These are phyloP conservation scores for Thalassophryne amazonica DNA, from an alignment of 2,797 vertebrate genomes.

Conservation along the genomic window DNA sequence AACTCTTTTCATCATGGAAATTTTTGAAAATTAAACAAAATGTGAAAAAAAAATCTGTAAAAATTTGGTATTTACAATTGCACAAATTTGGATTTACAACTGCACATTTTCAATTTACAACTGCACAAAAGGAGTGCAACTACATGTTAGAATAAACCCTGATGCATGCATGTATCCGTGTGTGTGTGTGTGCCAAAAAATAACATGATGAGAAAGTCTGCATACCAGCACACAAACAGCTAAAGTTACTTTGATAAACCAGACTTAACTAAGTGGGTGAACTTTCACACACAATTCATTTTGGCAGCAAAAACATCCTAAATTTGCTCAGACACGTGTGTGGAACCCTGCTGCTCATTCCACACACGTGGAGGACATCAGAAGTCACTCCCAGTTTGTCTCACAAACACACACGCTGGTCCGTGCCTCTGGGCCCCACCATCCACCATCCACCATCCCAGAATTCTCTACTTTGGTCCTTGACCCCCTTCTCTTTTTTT, in stretches of 20 bases:
- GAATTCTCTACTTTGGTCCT: slow-evolving; percentile 68
- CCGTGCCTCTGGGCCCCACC: slow-evolving; percentile 52
- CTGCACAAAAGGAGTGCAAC: no score
- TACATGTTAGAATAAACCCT: no score
- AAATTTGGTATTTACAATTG: no score
- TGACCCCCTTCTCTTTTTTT: slow-evolving; percentile 17
- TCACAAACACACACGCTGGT: slow-evolving; percentile 66
- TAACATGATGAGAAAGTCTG: not conserved
- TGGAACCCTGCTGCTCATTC: slow-evolving; percentile 62
- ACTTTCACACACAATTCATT: slow-evolving; percentile 53
- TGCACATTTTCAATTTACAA: no score
- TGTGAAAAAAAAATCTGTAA: no score
- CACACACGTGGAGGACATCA: slow-evolving; percentile 61
- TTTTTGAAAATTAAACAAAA: no score
- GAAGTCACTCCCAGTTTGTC: slow-evolving; percentile 72
- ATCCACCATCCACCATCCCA: slow-evolving; percentile 68
- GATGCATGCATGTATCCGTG: no score
- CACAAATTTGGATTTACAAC: no score
- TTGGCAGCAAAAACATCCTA: slow-evolving; percentile 63
- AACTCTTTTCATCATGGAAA: no score
- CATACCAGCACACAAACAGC: not conserved
- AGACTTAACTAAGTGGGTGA: slow-evolving; percentile 18
- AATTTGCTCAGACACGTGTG: slow-evolving; percentile 61
- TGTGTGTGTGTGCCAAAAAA: not conserved
- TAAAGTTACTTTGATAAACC: slow-evolving; percentile 3